Conservation (phyloP, 2,888 invertebrate species). For the Entomobrya multifasciata region DNA sequence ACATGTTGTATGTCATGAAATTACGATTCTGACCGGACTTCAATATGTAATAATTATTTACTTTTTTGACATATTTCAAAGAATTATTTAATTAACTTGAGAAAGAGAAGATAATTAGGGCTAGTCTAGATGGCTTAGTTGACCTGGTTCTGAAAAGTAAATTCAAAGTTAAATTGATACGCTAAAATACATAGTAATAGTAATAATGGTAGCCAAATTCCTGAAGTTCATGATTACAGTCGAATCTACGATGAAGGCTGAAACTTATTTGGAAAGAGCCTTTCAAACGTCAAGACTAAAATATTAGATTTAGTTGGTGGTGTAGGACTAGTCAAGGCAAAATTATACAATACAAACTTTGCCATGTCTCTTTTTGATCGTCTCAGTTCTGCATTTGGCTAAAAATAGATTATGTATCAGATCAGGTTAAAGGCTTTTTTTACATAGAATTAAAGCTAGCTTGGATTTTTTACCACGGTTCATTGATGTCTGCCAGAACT, state of each 20-base stretch:
- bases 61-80: background rate
- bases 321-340: constrained; percentile 55
- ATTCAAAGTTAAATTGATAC: too few species aligned
- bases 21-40: background rate
- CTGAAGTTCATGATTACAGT: constrained; percentile 50
- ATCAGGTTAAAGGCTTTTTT: constrained; percentile 38
- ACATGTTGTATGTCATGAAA: background rate
- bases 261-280: background rate
- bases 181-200: too few species aligned
- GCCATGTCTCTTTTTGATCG: constrained; percentile 1
- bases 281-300: background rate
- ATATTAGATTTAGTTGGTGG: background rate
- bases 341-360: constrained; percentile 53
- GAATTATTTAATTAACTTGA: background rate
- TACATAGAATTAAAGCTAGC: too few species aligned
- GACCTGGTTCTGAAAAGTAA: too few species aligned
- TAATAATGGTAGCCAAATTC: constrained; percentile 16
- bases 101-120: background rate
- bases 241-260: constrained; percentile 29
- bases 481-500: constrained; percentile 20
- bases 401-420: constrained; percentile 68
- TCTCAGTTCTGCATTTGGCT: constrained; percentile 26
- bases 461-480: constrained; percentile 31
- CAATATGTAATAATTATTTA: background rate
- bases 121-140: background rate